A percentile compares a stretch with the other conserved stretches of the same genome.
phyloP scores from a whole-genome alignment of 2,797 vertebrate genomes.

The Rachycentron canadum region DNA sequence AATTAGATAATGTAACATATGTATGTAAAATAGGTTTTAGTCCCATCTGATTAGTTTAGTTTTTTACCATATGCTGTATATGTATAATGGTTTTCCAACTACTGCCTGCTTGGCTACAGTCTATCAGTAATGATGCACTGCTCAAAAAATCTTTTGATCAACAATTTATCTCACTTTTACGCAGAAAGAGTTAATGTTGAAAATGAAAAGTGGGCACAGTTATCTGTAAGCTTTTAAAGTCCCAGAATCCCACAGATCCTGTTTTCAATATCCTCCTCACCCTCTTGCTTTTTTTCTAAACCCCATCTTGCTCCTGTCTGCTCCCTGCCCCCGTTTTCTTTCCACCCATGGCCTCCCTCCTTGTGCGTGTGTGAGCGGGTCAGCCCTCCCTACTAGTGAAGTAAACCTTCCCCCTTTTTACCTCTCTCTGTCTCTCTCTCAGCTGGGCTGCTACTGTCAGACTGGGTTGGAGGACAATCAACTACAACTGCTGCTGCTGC shows the following conservation, averaged over 20 bases:
- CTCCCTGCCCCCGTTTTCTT: conserved; percentile 75
- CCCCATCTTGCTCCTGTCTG: conserved; percentile 70
- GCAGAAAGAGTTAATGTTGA: conserved; percentile 14
- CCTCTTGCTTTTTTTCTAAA: conserved; percentile 64
- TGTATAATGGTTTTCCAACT: neutral
- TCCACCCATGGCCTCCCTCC: conserved; percentile 66
- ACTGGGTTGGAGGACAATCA: conserved; percentile 74
- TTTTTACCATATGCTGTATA: neutral
- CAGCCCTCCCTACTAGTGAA: conserved; percentile 72
- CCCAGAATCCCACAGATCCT: conserved; percentile 50
- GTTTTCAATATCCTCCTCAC: conserved; percentile 71
- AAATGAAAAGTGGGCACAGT: conserved; percentile 30
- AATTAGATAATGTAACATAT: neutral
- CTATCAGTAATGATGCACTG: neutral
- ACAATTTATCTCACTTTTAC: conserved; percentile 1
- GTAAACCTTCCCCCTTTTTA: conserved; percentile 71
- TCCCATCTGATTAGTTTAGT: neutral
- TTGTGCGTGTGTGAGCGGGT: conserved; percentile 51
- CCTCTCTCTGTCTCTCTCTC: conserved; percentile 39
- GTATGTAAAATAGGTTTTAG: too few species aligned
- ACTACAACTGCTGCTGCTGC: conserved; percentile 69
- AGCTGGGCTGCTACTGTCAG: conserved; percentile 80
- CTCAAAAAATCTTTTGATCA: neutral
- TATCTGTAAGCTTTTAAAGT: conserved; percentile 28
- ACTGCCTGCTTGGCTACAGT: neutral